Base-by-base conservation (phyloP, 2,113 vertebrate genomes). In the Hucho hucho region DNA sequence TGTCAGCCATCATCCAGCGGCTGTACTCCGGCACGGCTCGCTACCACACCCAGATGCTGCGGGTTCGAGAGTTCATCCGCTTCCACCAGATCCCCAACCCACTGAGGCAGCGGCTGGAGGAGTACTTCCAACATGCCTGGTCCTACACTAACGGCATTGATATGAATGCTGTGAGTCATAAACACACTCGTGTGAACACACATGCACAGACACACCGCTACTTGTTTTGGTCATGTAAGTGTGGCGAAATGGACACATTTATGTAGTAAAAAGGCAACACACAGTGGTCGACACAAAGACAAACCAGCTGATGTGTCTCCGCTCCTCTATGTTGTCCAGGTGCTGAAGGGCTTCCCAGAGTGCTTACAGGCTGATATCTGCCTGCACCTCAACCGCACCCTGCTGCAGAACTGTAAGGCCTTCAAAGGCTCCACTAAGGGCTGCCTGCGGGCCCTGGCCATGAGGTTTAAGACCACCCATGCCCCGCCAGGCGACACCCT, bases 331-430 rank as follows among this genome's bases (percentile, higher is more conserved):
- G 16, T 0, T 6, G 32, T n/a, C 5, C 87, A 97, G 96, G 96
- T 96, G 78, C 90, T 97, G 80, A 97, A 97, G 84, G 96, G 96
- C 1, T 97, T 97, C 80, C 96, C 96, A 0, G 96, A 97, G 88
- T 97, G 96, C 86, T 93, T 97, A 72, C 96, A 97, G 85, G 96
- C 96, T 0, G 96, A 97, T 78, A 97, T 97, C 88, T 97, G 95
- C 89, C 92, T 97, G 75, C 96, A 97, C 81, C 92, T 97, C 46
- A 97, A 97, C 87, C 94, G 96, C 49, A 93, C 89, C 0, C 92
- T 97, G 68, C 92, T 97, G 79, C 94, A 97, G 87, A 94, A 95
- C 92, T 97, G 96, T 59, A 95, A 93, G 32, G 95, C 96, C 58
- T 97, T 97, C 84, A 94, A 93, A 1, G 96, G 95, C 4, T 96